phyloP scores from a whole-genome alignment of 2,888 invertebrate genomes.

The Xanthia togata region DNA sequence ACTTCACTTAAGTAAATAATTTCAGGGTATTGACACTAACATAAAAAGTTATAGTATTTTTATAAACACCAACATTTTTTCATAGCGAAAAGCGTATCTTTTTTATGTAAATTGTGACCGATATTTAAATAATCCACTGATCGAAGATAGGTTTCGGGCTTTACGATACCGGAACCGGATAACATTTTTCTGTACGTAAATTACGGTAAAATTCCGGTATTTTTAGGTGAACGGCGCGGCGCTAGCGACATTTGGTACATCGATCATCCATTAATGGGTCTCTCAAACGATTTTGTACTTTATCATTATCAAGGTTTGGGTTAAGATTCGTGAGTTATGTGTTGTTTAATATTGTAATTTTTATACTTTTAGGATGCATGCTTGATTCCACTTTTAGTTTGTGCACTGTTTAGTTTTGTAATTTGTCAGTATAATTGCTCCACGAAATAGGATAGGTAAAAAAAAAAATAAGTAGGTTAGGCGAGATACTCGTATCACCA shows the following conservation, averaged over 20 bases:
- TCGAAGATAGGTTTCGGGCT: slow-evolving; percentile 60
- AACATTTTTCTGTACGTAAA: slow-evolving; percentile 55
- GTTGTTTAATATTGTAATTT: slow-evolving; percentile 47
- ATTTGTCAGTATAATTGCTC: slow-evolving; percentile 3
- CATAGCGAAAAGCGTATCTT: slow-evolving; percentile 9
- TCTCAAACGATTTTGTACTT: slow-evolving; percentile 18
- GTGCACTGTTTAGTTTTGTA: slow-evolving; percentile 5
- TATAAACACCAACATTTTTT: slow-evolving; percentile 4
- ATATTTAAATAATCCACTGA: slow-evolving; percentile 63
- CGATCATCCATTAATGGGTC: not conserved
- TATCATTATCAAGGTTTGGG: not conserved
- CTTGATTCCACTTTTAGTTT: slow-evolving; percentile 54
- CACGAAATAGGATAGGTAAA: not conserved
- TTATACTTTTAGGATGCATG: slow-evolving; percentile 55
- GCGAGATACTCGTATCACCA: not conserved
- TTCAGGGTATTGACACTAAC: not conserved
- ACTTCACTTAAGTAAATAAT: not conserved
- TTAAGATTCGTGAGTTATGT: slow-evolving; percentile 24
- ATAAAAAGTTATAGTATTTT: slow-evolving; percentile 10
- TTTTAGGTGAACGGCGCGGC: slow-evolving; percentile 30
- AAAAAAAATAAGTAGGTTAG: too few species aligned
- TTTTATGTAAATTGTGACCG: slow-evolving; percentile 61
- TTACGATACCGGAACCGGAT: slow-evolving; percentile 51
- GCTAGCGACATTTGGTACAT: slow-evolving; percentile 44
- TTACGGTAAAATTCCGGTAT: slow-evolving; percentile 57